Evolutionary conservation across 2,888 invertebrate genomes (phyloP).

Genomic region (Hecatera dysodea): DNA sequence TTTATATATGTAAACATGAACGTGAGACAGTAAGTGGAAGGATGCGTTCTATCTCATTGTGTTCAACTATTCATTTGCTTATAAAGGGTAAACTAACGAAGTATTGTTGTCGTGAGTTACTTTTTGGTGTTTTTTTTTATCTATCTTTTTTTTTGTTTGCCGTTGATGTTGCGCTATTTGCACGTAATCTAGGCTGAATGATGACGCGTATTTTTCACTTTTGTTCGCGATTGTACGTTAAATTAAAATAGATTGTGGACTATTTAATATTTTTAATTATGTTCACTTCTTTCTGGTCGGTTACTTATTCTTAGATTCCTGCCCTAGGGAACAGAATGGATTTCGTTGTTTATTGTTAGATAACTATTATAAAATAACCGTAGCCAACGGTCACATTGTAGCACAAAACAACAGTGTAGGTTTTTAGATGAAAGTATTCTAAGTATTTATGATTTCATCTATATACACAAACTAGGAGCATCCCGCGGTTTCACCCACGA

Average conservation of each 20-base stretch:
- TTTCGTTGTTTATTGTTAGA: neutral
- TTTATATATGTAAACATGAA: conserved; percentile 88
- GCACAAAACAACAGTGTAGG: no score
- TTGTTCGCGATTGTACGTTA: conserved; percentile 54
- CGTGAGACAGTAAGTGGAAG: conserved; percentile 77
- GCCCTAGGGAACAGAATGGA: neutral
- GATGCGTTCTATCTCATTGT: conserved; percentile 64
- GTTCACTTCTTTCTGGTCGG: conserved; percentile 44
- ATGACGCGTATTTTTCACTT: conserved; percentile 63
- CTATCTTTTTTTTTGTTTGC: conserved; percentile 23
- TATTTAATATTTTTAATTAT: conserved; percentile 60
- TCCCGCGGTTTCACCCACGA: no score
- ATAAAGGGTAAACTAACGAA: conserved; percentile 84
- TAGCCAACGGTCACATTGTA: conserved; percentile 11
- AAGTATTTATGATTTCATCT: no score
- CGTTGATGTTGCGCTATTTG: conserved; percentile 71
- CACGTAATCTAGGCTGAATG: conserved; percentile 70
- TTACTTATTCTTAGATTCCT: conserved; percentile 41
- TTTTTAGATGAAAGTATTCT: no score
- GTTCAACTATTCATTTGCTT: conserved; percentile 58
- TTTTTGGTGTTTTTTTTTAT: conserved; percentile 73
- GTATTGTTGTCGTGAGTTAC: conserved; percentile 81
- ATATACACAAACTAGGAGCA: no score
- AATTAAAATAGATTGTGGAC: conserved; percentile 51
- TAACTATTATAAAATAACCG: neutral